Evolutionary conservation across 2,797 vertebrate species (phyloP).

Genomic region (Lutjanus argentimaculatus): DNA sequence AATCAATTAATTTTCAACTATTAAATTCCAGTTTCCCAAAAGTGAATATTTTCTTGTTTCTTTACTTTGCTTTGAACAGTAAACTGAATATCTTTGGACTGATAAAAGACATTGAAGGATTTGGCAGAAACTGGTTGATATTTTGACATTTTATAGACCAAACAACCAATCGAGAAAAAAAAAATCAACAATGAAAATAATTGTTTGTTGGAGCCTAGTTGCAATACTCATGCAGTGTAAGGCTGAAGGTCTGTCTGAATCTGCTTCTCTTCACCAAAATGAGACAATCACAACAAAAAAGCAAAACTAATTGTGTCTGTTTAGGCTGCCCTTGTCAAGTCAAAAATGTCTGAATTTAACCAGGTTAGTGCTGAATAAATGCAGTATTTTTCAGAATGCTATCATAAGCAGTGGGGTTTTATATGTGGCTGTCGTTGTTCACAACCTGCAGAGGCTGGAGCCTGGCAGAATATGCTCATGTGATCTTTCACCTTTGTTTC

Average conservation of each 20-base stretch:
- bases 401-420: neutral
- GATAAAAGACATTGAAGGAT: too few relatives aligned
- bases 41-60: too few relatives aligned
- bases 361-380: constrained; percentile 2
- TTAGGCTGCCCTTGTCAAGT: neutral
- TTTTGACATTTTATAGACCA: too few relatives aligned
- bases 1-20: too few relatives aligned
- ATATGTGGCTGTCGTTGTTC: neutral
- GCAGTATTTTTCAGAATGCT: neutral
- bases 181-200: neutral
- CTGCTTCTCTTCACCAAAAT: neutral
- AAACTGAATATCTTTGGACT: too few relatives aligned
- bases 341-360: neutral
- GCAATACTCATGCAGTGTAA: neutral
- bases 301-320: neutral
- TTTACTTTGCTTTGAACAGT: too few relatives aligned
- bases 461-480: neutral
- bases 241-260: neutral
- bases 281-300: neutral
- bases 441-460: neutral
- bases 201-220: neutral
- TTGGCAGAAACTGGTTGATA: too few relatives aligned
- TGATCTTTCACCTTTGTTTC: neutral
- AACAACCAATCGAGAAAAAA: too few relatives aligned
- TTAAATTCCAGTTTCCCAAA: too few relatives aligned